phyloP scores from a whole-genome alignment of 2,113 vertebrate genomes.

The Bos javanicus region DNA sequence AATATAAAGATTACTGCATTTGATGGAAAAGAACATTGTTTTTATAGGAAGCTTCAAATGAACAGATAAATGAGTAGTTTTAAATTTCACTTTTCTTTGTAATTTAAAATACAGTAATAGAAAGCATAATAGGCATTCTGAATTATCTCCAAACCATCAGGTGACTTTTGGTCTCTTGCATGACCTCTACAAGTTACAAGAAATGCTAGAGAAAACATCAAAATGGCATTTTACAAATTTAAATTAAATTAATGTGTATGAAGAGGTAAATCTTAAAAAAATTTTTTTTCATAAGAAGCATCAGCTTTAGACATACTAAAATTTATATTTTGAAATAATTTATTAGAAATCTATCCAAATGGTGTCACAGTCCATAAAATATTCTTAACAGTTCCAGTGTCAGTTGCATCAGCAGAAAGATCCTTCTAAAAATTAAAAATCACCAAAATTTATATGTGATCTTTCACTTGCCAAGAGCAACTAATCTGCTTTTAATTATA shows the following conservation, averaged over 20 bases:
- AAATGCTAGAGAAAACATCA: not conserved
- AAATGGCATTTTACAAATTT: not conserved
- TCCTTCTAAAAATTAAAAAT: constrained; percentile 13
- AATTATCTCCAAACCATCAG: not conserved
- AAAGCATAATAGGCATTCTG: not conserved
- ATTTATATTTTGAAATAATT: not conserved
- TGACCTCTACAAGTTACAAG: not conserved
- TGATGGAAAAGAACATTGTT: not conserved
- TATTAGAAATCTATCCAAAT: not conserved
- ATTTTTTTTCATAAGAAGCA: not conserved
- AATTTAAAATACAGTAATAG: not conserved
- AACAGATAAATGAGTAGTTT: not conserved
- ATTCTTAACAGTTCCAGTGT: not conserved
- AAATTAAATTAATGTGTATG: not conserved
- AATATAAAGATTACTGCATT: not conserved
- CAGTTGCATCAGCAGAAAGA: not conserved
- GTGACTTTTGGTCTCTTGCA: not conserved
- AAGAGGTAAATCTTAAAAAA: not conserved
- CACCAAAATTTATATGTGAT: not conserved
- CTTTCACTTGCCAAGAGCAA: not conserved
- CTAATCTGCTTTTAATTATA: constrained; percentile 9
- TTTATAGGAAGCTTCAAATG: not conserved
- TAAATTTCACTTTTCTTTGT: not conserved
- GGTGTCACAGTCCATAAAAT: not conserved
- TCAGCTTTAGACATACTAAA: not conserved